A percentile compares a stretch with the other conserved stretches of the same genome.
phyloP scores from a whole-genome alignment of 2,113 vertebrate species.

The Pterocles gutturalis region DNA sequence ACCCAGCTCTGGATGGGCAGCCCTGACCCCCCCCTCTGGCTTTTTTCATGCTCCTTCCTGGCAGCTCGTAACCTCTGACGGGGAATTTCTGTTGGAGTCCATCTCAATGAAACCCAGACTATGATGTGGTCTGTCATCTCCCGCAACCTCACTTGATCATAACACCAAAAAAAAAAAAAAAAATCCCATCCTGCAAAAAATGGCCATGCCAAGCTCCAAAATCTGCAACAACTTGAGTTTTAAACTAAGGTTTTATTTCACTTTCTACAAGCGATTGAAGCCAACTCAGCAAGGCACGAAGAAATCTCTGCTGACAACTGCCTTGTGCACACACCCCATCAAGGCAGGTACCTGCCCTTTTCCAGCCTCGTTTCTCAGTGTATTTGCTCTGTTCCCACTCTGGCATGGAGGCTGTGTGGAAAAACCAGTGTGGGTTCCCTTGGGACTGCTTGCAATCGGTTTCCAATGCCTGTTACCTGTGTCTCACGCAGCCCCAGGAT shows the following conservation, averaged over 20 bases:
- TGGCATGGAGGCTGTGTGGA: not conserved
- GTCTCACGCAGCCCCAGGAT: not conserved
- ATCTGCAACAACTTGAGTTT: not conserved
- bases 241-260: not conserved
- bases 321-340: not conserved
- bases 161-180: not conserved
- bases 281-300: not conserved
- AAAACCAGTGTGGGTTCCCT: not conserved
- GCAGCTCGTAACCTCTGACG: not conserved
- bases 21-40: not conserved
- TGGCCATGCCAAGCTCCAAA: not conserved
- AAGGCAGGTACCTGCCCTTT: not conserved
- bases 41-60: not conserved
- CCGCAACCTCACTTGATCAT: not conserved
- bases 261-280: not conserved
- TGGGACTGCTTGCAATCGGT: not conserved
- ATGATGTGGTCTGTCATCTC: not conserved
- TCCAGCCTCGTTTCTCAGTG: not conserved
- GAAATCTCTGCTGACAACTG: not conserved
- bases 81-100: not conserved
- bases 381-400: not conserved
- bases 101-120: not conserved
- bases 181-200: not conserved
- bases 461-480: not conserved
- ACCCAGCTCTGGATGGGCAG: not conserved